Percentiles rank a stretch among this genome's conserved stretches.
Conservation (phyloP, 2,888 invertebrate species). For the Nephrocerus scutellatus region DNA sequence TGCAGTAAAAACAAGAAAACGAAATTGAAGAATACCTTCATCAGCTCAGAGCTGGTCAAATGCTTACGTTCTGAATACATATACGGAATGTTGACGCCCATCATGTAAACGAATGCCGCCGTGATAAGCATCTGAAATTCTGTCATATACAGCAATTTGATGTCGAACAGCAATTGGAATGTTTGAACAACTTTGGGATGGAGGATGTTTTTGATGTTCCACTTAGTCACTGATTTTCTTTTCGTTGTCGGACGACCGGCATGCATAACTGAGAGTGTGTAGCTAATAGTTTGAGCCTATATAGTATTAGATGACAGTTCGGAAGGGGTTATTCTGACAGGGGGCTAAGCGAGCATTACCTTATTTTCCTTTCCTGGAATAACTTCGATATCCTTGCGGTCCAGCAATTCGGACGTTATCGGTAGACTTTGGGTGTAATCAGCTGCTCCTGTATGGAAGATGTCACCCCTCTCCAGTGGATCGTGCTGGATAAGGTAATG, state of each 20-base stretch:
- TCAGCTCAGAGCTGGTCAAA: neutral
- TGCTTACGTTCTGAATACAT: conserved; percentile 51
- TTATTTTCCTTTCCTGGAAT: neutral
- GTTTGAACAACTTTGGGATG: conserved; percentile 25
- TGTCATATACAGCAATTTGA: conserved; percentile 25
- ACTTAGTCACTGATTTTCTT: no score
- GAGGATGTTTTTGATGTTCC: no score
- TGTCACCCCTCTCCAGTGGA: conserved; percentile 63
- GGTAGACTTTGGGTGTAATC: conserved; percentile 18
- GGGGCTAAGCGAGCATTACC: no score
- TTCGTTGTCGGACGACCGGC: no score
- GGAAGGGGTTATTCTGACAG: neutral
- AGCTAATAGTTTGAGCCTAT: conserved; percentile 18
- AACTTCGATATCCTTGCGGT: conserved; percentile 19
- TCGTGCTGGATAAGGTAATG: conserved; percentile 30
- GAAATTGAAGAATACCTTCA: conserved; percentile 9
- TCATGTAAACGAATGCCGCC: conserved; percentile 60
- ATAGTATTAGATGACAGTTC: no score
- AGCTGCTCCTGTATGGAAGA: conserved; percentile 52
- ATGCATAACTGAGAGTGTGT: conserved; percentile 19
- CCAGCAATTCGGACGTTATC: conserved; percentile 16
- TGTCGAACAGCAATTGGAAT: conserved; percentile 31
- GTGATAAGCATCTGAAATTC: conserved; percentile 43
- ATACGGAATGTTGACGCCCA: conserved; percentile 75
- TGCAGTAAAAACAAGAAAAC: conserved; percentile 6